These are phyloP conservation scores for Podargus strigoides DNA, from an alignment of 2,797 vertebrate species.

Conservation along the genomic window DNA sequence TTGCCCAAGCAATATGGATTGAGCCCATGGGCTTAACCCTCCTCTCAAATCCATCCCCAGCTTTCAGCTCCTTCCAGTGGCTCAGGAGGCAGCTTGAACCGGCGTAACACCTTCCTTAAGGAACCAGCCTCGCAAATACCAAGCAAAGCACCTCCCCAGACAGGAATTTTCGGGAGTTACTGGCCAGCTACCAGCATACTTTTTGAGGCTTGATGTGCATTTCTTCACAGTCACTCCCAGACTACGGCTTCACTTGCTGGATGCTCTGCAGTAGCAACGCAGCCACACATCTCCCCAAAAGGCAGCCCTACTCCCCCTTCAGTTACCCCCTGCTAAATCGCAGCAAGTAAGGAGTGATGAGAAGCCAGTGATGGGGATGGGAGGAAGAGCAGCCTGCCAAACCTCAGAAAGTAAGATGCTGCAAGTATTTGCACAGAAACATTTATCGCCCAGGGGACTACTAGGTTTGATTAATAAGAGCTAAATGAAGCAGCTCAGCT, in stretches of 20 bases:
- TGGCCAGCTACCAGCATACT: neutral
- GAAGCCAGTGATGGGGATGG: neutral
- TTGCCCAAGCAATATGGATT: neutral
- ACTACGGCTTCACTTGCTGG: neutral
- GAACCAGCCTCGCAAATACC: neutral
- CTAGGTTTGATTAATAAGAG: neutral
- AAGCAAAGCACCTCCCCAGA: neutral
- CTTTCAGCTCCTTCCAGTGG: neutral
- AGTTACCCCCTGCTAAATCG: rapidly evolving
- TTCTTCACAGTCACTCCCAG: neutral
- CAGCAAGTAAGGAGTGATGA: neutral
- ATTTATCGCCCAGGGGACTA: neutral
- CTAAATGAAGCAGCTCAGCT: neutral
- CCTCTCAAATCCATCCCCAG: neutral
- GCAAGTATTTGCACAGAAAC: neutral
- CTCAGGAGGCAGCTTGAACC: neutral
- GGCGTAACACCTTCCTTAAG: neutral
- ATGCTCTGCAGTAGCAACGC: neutral
- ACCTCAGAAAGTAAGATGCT: neutral
- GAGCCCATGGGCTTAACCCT: rapidly evolving
- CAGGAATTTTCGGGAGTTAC: neutral
- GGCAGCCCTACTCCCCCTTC: neutral
- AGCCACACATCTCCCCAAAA: rapidly evolving
- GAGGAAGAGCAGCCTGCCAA: neutral
- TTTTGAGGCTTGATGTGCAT: neutral